Conservation (phyloP, 2,113 vertebrate genomes). For the Plecturocebus donacophilus region DNA sequence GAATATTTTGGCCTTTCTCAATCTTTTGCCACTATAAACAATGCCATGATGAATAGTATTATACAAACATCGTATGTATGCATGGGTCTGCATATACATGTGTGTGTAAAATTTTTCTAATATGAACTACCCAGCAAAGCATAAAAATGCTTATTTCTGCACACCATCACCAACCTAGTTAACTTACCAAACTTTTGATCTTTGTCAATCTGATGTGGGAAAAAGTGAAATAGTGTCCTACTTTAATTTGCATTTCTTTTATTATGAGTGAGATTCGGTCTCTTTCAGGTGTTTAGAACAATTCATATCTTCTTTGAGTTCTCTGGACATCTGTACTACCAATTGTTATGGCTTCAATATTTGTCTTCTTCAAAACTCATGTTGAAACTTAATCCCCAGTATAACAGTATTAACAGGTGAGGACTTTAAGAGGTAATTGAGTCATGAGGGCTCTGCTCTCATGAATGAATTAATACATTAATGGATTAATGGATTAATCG, state of each 20-base stretch:
- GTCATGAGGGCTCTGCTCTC: background rate
- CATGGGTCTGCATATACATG: background rate
- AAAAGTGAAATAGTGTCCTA: background rate
- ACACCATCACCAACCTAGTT: background rate
- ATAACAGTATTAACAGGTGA: background rate
- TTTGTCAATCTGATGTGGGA: background rate
- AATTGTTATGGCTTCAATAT: background rate
- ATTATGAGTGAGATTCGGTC: background rate
- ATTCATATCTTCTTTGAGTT: background rate
- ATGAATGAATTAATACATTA: background rate
- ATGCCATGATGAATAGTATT: background rate
- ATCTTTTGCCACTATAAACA: background rate
- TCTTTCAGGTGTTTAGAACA: background rate
- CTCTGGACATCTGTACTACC: background rate
- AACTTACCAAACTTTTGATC: background rate
- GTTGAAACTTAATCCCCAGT: background rate
- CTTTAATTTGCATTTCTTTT: constrained; percentile 15
- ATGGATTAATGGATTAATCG: background rate
- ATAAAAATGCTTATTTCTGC: background rate
- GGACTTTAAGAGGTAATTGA: background rate
- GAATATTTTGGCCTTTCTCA: background rate
- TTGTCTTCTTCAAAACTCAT: background rate
- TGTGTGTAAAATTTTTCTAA: background rate
- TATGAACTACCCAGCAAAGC: background rate
- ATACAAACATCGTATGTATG: background rate